These are phyloP conservation scores for Megatriorchis doriae DNA, from an alignment of 2,113 vertebrate genomes.

Conservation along the genomic window DNA sequence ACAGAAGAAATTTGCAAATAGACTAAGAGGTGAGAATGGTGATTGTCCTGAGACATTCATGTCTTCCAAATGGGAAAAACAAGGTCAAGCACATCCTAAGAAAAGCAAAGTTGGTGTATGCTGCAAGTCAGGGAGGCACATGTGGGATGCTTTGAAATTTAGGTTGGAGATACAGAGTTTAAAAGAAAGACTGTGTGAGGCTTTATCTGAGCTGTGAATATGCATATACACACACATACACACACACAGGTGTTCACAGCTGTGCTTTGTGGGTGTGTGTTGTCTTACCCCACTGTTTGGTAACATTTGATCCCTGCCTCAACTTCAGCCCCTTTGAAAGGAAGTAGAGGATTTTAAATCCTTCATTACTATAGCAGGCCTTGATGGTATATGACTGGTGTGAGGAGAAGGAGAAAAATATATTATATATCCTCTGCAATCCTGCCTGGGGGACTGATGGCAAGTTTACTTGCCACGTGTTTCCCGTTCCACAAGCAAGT, in stretches of 20 bases:
- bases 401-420: not conserved
- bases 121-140: not conserved
- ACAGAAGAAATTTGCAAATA: not conserved
- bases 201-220: not conserved
- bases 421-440: not conserved
- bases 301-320: not conserved
- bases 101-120: not conserved
- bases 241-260: not conserved
- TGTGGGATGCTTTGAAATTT: not conserved
- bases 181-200: not conserved
- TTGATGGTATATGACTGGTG: not conserved
- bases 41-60: not conserved
- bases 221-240: fast-evolving
- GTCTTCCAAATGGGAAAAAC: not conserved
- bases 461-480: not conserved
- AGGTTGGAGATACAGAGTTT: not conserved
- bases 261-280: not conserved
- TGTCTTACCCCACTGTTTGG: not conserved
- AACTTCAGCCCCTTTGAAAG: not conserved
- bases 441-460: not conserved
- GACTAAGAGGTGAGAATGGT: not conserved
- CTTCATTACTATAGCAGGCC: not conserved
- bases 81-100: not conserved
- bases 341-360: not conserved
- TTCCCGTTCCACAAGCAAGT: not conserved